Percentiles rank a stretch among this genome's conserved stretches.
These are phyloP conservation scores for Hydriomena furcata DNA, from an alignment of 2,888 invertebrate species.

Conservation along the genomic window DNA sequence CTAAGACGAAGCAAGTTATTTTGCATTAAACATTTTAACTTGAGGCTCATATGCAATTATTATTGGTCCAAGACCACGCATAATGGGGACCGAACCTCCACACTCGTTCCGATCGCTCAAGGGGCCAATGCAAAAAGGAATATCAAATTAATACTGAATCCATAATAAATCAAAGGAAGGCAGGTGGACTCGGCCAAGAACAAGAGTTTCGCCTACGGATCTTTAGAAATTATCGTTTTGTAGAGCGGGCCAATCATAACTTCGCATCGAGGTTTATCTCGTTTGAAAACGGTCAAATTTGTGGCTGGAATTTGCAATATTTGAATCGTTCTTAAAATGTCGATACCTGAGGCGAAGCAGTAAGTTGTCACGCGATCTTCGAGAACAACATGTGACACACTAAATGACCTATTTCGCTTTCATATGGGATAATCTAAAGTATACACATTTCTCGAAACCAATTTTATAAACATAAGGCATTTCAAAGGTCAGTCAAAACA, in stretches of 20 bases:
- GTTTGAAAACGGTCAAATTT: conserved; percentile 39
- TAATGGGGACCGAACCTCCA: conserved; percentile 73
- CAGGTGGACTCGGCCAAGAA: conserved; percentile 77
- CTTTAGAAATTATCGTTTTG: conserved; percentile 76
- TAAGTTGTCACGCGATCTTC: conserved; percentile 54
- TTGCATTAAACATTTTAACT: conserved; percentile 71
- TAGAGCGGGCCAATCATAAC: conserved; percentile 37
- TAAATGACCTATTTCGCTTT: conserved; percentile 22
- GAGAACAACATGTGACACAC: conserved; percentile 32
- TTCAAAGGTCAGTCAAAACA: not conserved
- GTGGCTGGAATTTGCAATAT: conserved; percentile 58
- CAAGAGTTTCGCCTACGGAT: conserved; percentile 77
- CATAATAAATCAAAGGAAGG: conserved; percentile 81
- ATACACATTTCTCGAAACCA: not conserved
- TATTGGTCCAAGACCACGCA: conserved; percentile 75
- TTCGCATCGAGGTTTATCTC: conserved; percentile 32
- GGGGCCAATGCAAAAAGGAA: conserved; percentile 80
- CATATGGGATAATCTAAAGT: not conserved
- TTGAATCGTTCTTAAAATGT: conserved; percentile 43
- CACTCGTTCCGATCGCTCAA: conserved; percentile 76
- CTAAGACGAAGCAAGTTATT: conserved; percentile 48
- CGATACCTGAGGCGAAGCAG: conserved; percentile 41
- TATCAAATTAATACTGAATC: conserved; percentile 84
- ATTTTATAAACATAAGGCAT: conserved; percentile 3
- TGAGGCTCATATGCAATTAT: conserved; percentile 78